A percentile compares a stretch with the other conserved stretches of the same genome.
Evolutionary conservation across 2,113 vertebrate genomes (phyloP).

Genomic region (Ctenodactylus gundi): DNA sequence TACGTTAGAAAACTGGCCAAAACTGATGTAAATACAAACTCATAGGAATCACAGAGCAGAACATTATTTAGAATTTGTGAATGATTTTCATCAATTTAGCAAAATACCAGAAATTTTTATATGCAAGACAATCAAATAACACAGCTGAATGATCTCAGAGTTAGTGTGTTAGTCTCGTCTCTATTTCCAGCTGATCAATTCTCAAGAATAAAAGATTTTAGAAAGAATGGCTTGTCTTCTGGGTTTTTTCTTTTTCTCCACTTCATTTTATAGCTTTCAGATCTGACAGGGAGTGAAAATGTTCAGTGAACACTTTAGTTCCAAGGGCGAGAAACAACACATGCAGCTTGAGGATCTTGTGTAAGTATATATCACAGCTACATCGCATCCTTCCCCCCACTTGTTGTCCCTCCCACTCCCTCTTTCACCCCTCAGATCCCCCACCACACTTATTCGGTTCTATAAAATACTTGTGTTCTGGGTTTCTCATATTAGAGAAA

Average conservation of each 20-base stretch:
- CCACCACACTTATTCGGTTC: no score
- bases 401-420: no score
- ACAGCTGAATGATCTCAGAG: neutral
- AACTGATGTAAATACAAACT: constrained; percentile 1
- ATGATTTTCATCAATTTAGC: neutral
- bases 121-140: neutral
- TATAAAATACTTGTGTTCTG: no score
- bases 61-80: neutral
- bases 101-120: constrained; percentile 10
- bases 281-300: constrained; percentile 26
- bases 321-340: neutral
- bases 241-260: neutral
- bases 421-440: no score
- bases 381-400: no score
- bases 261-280: neutral
- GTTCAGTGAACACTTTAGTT: neutral
- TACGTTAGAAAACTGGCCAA: constrained; percentile 1
- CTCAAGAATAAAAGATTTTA: constrained; percentile 41
- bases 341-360: no score
- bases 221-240: neutral
- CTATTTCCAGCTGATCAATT: neutral
- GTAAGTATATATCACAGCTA: no score
- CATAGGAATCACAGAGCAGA: neutral
- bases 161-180: neutral
- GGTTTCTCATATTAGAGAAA: no score